These are phyloP conservation scores for Orthosia gracilis DNA, from an alignment of 2,888 invertebrate species.

Conservation along the genomic window DNA sequence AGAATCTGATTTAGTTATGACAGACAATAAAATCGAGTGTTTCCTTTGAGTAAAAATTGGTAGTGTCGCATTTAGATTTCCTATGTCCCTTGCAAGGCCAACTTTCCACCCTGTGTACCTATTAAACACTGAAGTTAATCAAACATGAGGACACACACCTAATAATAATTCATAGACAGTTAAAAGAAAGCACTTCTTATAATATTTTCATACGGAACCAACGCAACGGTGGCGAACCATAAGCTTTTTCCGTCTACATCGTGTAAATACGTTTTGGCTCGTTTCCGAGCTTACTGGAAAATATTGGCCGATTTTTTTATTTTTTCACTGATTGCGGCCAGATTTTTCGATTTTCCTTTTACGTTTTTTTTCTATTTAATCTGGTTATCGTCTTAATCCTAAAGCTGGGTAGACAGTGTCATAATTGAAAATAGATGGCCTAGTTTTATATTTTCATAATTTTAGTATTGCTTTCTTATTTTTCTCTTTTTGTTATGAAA, in stretches of 20 bases:
- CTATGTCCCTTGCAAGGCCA: no score
- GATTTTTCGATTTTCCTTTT: conserved; percentile 48
- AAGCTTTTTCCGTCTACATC: conserved; percentile 63
- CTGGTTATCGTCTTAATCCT: conserved; percentile 5
- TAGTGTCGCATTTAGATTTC: no score
- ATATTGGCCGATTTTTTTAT: conserved; percentile 72
- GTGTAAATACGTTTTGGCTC: conserved; percentile 79
- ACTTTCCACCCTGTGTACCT: no score
- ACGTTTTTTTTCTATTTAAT: conserved; percentile 27
- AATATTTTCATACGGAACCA: conserved; percentile 51
- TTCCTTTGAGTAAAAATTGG: no score
- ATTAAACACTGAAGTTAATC: background rate
- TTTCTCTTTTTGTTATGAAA: no score
- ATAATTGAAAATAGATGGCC: background rate
- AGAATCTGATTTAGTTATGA: no score
- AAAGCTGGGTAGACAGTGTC: background rate
- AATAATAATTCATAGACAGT: background rate
- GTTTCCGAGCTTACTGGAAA: conserved; percentile 77
- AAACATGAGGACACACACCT: background rate
- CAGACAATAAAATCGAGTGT: no score
- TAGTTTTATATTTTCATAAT: no score
- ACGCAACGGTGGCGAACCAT: background rate
- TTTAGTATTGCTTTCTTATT: no score
- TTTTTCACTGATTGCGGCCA: conserved; percentile 66
- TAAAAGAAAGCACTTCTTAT: background rate